These are phyloP conservation scores for Hymenopus coronatus DNA, from an alignment of 2,888 invertebrate species.

Conservation along the genomic window DNA sequence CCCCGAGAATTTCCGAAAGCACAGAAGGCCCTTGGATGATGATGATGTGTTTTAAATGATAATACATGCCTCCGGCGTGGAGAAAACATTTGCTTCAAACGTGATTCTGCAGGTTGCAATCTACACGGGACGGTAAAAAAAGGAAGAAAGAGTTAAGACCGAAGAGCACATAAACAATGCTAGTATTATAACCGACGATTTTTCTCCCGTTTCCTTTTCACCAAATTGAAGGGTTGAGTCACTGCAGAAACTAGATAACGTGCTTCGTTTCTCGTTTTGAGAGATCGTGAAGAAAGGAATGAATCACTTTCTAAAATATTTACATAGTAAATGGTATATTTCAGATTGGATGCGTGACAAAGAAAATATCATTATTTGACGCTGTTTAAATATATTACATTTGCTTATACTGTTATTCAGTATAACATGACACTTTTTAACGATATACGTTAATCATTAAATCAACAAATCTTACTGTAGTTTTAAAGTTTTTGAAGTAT, in stretches of 20 bases:
- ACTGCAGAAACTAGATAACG: not conserved
- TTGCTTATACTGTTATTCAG: too few species aligned
- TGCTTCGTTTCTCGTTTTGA: not conserved
- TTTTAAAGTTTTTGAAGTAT: too few species aligned
- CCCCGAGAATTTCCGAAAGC: not conserved
- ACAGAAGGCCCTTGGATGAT: not conserved
- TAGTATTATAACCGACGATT: not conserved
- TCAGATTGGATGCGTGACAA: not conserved
- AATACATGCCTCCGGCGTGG: not conserved
- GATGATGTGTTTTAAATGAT: conserved; percentile 15
- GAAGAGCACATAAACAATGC: not conserved
- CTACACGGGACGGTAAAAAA: not conserved
- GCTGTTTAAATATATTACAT: not conserved
- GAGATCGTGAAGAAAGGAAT: not conserved
- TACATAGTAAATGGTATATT: not conserved
- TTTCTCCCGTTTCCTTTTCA: not conserved
- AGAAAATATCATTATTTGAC: not conserved
- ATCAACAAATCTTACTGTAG: too few species aligned
- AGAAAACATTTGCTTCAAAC: not conserved
- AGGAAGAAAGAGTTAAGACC: not conserved
- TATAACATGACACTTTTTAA: too few species aligned
- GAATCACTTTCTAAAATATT: not conserved
- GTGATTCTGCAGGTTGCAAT: not conserved
- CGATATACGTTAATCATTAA: too few species aligned
- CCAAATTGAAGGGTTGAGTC: not conserved